Base-by-base conservation (phyloP, 2,797 vertebrate species). In the Poecilia velifera region DNA sequence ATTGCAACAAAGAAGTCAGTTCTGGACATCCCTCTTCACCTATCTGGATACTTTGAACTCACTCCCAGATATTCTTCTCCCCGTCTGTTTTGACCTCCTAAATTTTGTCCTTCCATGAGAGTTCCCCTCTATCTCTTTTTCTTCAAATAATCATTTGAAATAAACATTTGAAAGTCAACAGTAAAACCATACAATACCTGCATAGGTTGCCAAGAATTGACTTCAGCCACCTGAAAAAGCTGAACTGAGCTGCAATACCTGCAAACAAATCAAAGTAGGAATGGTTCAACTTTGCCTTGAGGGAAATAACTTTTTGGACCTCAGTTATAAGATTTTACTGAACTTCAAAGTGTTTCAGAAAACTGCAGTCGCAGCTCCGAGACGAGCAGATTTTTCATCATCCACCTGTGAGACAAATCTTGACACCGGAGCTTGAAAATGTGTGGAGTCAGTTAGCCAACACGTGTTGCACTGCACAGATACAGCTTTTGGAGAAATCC, bases 201-300 rank as follows among this genome's bases (percentile, higher is more conserved):
- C 86, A 95, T 49, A 93, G 89, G 73, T 93, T 95, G 70, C 86
- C 90, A 82, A 97, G 77, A 84, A 95, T 77, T 0, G 93, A 94
- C 88, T 94, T 97, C 79, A 98, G 92, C 98, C 98, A 99, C 18
- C 53, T 83, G 84, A 97, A 97, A 93, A 99, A 96, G 91, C 97
- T 98, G 95, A 99, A 99, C 88, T 93, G 96, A 20, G 96, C 96
- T 82, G 97, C 97, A 81, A 94, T 94, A 90, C 98, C 98, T 99
- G 91, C 79, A 84, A 86, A 80, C 46, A 88, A 94, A 95, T 49
- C 13, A 68, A 79, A 71, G 72, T 34, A 18, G 2, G 86, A 46
- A 76, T 10, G 22, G 43, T 76, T 78, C 77, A 39, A 18, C 66
- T 47, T 59, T 25, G 18, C 5, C 5, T 7, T 73, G 16, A 81